Percentiles rank a stretch among this genome's conserved stretches.
Conservation (phyloP, 2,797 vertebrate species). For the Loris lydekkerianus region DNA sequence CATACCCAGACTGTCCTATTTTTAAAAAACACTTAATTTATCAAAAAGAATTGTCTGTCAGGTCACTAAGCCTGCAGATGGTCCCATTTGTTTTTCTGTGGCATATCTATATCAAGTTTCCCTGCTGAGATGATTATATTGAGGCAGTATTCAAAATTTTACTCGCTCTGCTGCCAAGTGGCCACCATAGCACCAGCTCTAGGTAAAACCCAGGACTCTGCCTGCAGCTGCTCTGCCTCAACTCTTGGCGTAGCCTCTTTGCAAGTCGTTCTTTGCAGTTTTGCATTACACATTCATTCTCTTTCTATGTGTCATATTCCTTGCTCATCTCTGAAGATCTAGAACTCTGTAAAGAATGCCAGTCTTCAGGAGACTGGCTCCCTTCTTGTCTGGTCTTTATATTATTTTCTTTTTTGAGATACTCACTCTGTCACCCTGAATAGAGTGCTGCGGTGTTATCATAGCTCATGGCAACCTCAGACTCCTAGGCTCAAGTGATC, state of each 20-base stretch:
- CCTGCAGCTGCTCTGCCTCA: fast-evolving
- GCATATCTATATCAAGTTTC: background rate
- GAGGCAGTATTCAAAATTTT: background rate
- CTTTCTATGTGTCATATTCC: background rate
- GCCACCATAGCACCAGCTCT: background rate
- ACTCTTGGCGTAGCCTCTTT: background rate
- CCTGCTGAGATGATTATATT: background rate
- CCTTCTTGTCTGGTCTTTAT: background rate
- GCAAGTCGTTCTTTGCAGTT: background rate
- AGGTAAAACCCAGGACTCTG: background rate
- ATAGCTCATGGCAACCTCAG: no score
- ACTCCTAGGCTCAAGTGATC: no score
- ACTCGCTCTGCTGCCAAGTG: background rate
- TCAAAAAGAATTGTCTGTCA: fast-evolving
- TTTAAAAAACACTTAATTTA: background rate
- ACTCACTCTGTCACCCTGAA: no score
- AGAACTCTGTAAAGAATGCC: background rate
- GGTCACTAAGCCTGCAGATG: fast-evolving
- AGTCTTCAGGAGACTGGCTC: background rate
- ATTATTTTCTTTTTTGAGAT: no score
- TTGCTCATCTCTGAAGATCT: background rate
- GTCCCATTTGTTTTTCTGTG: fast-evolving
- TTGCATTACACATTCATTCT: background rate
- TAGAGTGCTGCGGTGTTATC: no score
- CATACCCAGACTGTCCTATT: no score